Base-by-base conservation (phyloP, 2,113 vertebrate genomes). In the Junco hyemalis region DNA sequence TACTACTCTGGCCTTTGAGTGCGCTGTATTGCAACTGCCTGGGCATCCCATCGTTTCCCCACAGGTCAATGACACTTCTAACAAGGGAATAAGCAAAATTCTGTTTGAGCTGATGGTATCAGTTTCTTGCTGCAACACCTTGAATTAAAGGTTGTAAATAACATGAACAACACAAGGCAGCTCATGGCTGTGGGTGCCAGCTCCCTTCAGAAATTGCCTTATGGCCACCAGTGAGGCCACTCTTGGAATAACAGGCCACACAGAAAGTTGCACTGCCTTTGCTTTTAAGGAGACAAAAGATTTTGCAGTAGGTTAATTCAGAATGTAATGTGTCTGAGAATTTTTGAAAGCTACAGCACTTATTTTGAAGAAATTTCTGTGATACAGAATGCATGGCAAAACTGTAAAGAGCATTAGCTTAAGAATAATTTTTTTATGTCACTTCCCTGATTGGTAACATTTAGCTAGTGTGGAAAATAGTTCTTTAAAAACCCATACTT, bases 1-100 rank as follows among this genome's bases (percentile, higher is more conserved):
- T 93, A 94, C 74, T 81, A 57, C 86, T 86, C 70, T 96, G 95
- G 95, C 97, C 96, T 97, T 97, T 97, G 85, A 90, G 47, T 13
- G 28, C 14, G 26, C 42, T 69, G 80, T 73, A 91, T 60, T 57
- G 86, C 69, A 95, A 78, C 54, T 83, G 50, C 86, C 44, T 76
- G 73, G 80, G 70, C 93, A 78, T n/a, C 66, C 70, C 38, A 65
- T 2, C 21, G 85, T 54, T 91, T 95, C 70, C 65, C 54, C 73
- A 80, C 54, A 74, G 86, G 92, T 96, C 92, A 96, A 74, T 2
- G 8, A 81, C 31, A 70, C 33, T 83, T 79, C 60, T 68, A 82
- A 94, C n/a, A 15, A 71, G 12, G 26, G 33, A 93, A 95, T 80
- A 80, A 86, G 69, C 40, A 90, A 95, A 94, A 87, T 69, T 53